Base-by-base conservation (phyloP, 2,797 vertebrate genomes). In the Enteromius radiatus region DNA sequence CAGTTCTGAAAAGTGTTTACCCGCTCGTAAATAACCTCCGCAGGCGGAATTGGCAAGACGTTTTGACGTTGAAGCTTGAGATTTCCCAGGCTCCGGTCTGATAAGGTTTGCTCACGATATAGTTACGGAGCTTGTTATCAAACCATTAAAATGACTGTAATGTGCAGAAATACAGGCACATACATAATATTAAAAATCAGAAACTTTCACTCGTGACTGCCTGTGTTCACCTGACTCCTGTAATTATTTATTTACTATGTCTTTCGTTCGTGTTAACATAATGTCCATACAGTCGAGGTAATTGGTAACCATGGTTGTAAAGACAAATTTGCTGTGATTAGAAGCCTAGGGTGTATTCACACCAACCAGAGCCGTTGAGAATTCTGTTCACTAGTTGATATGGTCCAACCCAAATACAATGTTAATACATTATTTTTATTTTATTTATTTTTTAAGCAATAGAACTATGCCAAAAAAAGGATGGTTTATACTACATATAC, bases 1-100 rank as follows among this genome's bases (percentile, higher is more conserved):
- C 87, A 87, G 89, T 70, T 89, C 88, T 90, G 91, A 88, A 90
- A 90, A 87, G 88, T 94, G 92, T 92, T 92, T 93, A 93, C 90
- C 83, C 88, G 89, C 89, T 90, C 91, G 91, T 93, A 91, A 93
- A 94, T 93, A 89, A 92, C 84, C 52, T 70, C 69, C 88, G 86
- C 86, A 77, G 82, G 17, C 85, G 76, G 82, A 54, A 82, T 82
- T 64, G 87, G 61, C 70, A 84, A 84, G 68, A 33, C 69, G 52
- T 65, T 11, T 86, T 59, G 71, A 85, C 31, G 76, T 88, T 78
- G 70, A 87, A 82, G 84, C 1, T 78, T 79, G 47, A 74, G n/a
- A 89, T 86, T 91, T 92, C 91, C 89, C 92, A 92, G 88, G 88
- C 88, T 87, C 76, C 31, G 38, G n/a, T 65, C 65, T 74, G 70